Evolutionary conservation across 2,888 invertebrate species (phyloP), one percentile per base, ranked within the genome.

Genomic region (Anticlea derivata): DNA sequence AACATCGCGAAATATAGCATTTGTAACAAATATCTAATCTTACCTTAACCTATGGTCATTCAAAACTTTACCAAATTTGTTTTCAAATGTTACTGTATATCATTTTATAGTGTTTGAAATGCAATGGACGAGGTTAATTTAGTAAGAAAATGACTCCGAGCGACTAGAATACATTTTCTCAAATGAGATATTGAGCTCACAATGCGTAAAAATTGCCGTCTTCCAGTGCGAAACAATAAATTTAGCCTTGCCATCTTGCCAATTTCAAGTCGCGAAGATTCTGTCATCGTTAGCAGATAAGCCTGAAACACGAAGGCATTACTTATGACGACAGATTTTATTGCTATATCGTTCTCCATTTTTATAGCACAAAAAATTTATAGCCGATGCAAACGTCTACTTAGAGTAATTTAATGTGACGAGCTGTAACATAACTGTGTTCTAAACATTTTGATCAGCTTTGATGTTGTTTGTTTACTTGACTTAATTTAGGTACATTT

Each of bases 301-400:
- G 76, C 68, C 71, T 72, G 71, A 78, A 80, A 79, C 74, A 77
- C 71, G 79, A 73, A 64, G 73, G 65, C 66, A 75, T 79, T 80
- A 79, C 79, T 75, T 77, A 71, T 70, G 75, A 74, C 73, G 80
- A 78, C 80, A 83, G 74, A 80, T 82, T 83, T 83, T 82, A 83
- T 82, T 80, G 73, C 80, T 70, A 70, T 68, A 60, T 68, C 78
- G 72, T 73, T 80, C 73, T 75, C 70, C 67, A 17, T 78, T 82
- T 83, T 82, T 82, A 80, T 78, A 77, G 78, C 80, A 74, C 65
- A 57, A 65, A 70, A 40, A 73, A 82, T 82, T 80, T 82, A 81
- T 83, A 63, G 68, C 67, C 33, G 54, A 41, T 61, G 55, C 65
- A 65, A 68, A 78, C 68, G 61, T 60, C 66, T 62, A 65, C 64